A percentile compares a stretch with the other conserved stretches of the same genome.
Conservation (phyloP, 2,888 invertebrate genomes). For the Drosophila vallismaia region DNA sequence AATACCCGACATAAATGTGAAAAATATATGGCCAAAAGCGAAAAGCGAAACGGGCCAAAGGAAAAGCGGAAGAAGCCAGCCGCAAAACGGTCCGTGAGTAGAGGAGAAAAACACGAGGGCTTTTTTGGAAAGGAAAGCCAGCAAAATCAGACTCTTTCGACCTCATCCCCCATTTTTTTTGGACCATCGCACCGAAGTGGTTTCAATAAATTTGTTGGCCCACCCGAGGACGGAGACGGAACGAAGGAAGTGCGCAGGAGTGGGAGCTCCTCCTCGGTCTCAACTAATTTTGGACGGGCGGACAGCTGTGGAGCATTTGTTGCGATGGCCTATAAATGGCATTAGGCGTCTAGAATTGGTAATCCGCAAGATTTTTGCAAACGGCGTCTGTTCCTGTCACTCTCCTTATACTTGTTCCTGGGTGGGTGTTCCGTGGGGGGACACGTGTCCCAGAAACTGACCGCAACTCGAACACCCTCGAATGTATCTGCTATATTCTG, state of each 20-base stretch:
- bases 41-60: constrained; percentile 68
- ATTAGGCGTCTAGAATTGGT: constrained; percentile 80
- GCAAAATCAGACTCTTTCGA: constrained; percentile 48
- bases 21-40: constrained; percentile 80
- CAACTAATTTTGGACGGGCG: constrained; percentile 64
- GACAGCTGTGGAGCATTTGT: constrained; percentile 73
- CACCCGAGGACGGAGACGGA: constrained; percentile 17
- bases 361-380: constrained; percentile 76
- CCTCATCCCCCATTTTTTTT: not conserved
- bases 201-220: constrained; percentile 68
- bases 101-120: constrained; percentile 10
- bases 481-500: constrained; percentile 22
- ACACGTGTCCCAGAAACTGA: constrained; percentile 70
- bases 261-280: constrained; percentile 16
- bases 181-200: constrained; percentile 46
- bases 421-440: constrained; percentile 9
- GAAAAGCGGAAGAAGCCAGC: constrained; percentile 55
- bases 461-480: constrained; percentile 59
- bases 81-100: constrained; percentile 24
- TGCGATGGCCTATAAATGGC: constrained; percentile 77
- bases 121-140: constrained; percentile 37
- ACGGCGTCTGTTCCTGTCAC: constrained; percentile 39
- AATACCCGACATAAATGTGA: constrained; percentile 82
- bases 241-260: not conserved
- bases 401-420: constrained; percentile 22